Evolutionary conservation across 1,140 invertebrate genomes (phyloP), one percentile per base, ranked within the genome.

Genomic region (Neodiprion pinetum): DNA sequence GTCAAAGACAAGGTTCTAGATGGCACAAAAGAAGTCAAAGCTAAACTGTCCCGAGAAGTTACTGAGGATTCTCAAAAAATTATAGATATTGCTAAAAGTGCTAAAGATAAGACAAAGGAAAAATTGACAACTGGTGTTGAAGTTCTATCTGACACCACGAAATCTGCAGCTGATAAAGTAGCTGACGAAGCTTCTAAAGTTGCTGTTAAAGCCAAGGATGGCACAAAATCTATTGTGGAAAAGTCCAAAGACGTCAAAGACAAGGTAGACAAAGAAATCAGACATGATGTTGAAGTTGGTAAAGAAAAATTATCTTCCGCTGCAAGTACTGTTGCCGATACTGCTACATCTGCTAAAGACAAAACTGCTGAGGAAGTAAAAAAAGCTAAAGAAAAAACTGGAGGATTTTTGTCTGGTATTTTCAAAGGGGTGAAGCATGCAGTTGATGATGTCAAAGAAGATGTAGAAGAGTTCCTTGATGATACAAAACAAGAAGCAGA

Each of bases 381-480:
- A 17, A 71, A 74, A 48, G 50, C 61, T 1, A 14, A 50, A 1
- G 71, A 72, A 0, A 75, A 80, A 68, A 11, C 72, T 49, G 70
- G 70, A 40, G 70, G 70, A 71, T 71, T 71, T 49, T 48, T 71
- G 48, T 71, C 70, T 11, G 70, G 70, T 48, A 71, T 71, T 49
- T 83, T 28, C 23, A 76, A 78, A 67, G 75, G 78, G 53, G 83
- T 83, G 72, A 82, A 84, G 66, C 76, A 79, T 53, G 75, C 79
- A 9, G 79, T 80, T 69, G 78, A 81, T 73, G 80, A 83, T 47
- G 75, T 80, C n/a, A 72, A 81, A n/a, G 79, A 82, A 65, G 81
- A 83, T 70, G 75, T 85, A n/a, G 80, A 80, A 7, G 74, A 82
- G 67, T 77, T 83, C 67, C 70, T 83, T n/a, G 79, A 85, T 65